phyloP scores from a whole-genome alignment of 2,888 invertebrate genomes.

The Phasia obesa region DNA sequence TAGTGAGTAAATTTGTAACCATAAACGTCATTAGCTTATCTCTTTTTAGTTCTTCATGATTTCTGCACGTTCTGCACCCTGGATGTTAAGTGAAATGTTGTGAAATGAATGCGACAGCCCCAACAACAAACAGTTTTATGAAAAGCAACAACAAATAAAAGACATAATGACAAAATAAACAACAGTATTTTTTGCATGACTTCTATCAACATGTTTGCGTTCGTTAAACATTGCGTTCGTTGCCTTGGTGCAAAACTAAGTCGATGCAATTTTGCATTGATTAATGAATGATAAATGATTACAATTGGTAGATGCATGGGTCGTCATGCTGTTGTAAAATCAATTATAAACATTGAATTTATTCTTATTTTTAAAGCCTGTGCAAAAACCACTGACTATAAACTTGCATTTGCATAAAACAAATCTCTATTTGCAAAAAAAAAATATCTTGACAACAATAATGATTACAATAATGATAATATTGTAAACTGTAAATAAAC shows the following conservation, averaged over 20 bases:
- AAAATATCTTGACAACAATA: constrained; percentile 39
- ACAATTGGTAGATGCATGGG: constrained; percentile 41
- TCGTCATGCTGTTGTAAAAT: constrained; percentile 44
- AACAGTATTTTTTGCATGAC: constrained; percentile 41
- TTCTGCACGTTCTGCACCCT: constrained; percentile 3
- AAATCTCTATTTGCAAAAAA: constrained; percentile 21
- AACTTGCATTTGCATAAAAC: background rate
- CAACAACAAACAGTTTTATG: background rate
- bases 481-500: constrained; percentile 31
- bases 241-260: constrained; percentile 36
- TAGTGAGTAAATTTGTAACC: too few species aligned
- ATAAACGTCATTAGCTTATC: too few species aligned
- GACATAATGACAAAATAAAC: constrained; percentile 27
- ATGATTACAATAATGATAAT: constrained; percentile 12
- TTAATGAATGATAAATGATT: constrained; percentile 56
- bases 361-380: background rate
- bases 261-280: constrained; percentile 45
- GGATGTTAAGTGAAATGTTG: constrained; percentile 13
- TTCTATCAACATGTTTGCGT: constrained; percentile 28
- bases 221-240: constrained; percentile 12
- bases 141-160: constrained; percentile 4
- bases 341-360: constrained; percentile 16
- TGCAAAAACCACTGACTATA: background rate
- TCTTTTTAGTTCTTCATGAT: background rate
- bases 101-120: constrained; percentile 11